These are phyloP conservation scores for Episyrphus balteatus DNA, from an alignment of 1,140 invertebrate genomes.

Conservation along the genomic window DNA sequence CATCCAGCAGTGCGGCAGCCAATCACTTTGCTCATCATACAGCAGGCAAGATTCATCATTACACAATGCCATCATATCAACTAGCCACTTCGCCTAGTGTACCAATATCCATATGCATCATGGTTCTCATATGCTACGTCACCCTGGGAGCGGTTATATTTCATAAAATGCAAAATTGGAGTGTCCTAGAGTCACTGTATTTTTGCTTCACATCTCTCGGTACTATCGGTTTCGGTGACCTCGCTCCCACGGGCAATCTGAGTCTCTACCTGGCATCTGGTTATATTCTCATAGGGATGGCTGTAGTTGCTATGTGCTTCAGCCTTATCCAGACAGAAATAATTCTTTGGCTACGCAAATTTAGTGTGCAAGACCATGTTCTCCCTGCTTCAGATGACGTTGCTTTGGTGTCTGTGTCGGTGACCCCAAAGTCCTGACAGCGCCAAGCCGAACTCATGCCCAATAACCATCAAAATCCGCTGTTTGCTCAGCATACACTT, in stretches of 20 bases:
- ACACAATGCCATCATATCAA: constrained; percentile 20
- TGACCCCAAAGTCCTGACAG: constrained; percentile 36
- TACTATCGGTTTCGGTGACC: constrained; percentile 81
- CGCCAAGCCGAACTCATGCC: constrained; percentile 25
- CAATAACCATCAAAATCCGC: constrained; percentile 32
- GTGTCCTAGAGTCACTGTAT: constrained; percentile 80
- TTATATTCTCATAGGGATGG: constrained; percentile 90
- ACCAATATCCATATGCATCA: constrained; percentile 78
- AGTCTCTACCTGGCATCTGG: constrained; percentile 58
- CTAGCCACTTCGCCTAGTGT: constrained; percentile 41
- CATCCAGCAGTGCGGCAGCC: too few relatives aligned
- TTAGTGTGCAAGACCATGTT: constrained; percentile 38
- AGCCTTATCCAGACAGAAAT: constrained; percentile 91
- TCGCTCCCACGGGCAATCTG: constrained; percentile 47
- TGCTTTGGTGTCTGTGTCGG: constrained; percentile 29
- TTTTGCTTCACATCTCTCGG: constrained; percentile 90
- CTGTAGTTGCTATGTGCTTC: constrained; percentile 93
- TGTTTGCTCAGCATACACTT: constrained; percentile 28
- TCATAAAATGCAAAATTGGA: constrained; percentile 81
- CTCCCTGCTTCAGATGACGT: constrained; percentile 31
- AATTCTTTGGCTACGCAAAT: constrained; percentile 50
- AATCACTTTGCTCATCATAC: constrained; percentile 5
- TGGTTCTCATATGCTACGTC: constrained; percentile 83
- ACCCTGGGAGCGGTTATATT: constrained; percentile 85
- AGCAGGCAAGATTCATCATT: constrained; percentile 4